Conservation (phyloP, 2,888 invertebrate genomes). For the Craniophora ligustri region DNA sequence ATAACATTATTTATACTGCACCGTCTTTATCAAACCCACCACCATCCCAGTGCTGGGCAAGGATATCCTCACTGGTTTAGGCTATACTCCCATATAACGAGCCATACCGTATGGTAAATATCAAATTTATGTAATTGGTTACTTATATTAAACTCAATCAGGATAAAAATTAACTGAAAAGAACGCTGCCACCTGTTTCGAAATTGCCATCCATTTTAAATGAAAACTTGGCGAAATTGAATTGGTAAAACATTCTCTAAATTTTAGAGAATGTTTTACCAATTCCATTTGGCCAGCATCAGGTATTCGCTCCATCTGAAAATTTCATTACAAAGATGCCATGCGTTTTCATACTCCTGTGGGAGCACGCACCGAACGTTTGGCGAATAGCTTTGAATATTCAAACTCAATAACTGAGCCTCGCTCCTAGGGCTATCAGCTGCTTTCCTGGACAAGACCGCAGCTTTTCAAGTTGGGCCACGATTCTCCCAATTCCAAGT, state of each 20-base stretch:
- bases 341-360: conserved; percentile 25
- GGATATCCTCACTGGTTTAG: no score
- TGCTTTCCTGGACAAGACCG: conserved; percentile 23
- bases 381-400: conserved; percentile 62
- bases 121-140: not conserved
- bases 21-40: no score
- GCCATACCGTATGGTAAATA: no score
- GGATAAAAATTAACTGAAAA: no score
- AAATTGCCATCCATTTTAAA: no score
- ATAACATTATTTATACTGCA: no score
- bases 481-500: conserved; percentile 11
- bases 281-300: not conserved
- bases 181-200: not conserved
- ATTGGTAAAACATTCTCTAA: conserved; percentile 11
- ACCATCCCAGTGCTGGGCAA: no score
- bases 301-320: conserved; percentile 37
- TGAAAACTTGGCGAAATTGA: not conserved
- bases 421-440: conserved; percentile 24
- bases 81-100: no score
- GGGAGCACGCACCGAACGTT: conserved; percentile 41
- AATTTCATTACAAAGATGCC: conserved; percentile 40
- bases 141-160: not conserved
- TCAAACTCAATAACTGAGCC: conserved; percentile 56
- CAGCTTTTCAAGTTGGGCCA: conserved; percentile 16
- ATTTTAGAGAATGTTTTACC: conserved; percentile 11